Base-by-base conservation (phyloP, 2,113 vertebrate species). In the Paramisgurnus dabryanus region DNA sequence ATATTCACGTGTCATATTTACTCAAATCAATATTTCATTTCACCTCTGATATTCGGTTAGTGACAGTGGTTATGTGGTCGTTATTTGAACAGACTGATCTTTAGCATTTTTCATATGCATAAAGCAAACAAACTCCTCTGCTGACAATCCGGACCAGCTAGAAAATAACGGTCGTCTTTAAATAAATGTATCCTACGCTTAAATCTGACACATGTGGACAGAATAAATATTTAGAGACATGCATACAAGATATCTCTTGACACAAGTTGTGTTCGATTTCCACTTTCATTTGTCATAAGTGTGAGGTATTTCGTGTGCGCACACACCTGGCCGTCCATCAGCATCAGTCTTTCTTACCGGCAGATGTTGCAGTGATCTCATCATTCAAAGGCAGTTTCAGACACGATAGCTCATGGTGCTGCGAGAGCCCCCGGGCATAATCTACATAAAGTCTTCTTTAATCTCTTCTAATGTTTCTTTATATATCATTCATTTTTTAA, bases 281-380 rank as follows among this genome's bases (percentile, higher is more conserved):
- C n/a, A 4, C 27, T 15, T 77, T 41, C 45, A 65, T 65, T 66
- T 77, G 15, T 77, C 63, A 61, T 61, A 22, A 40, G 22, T 13
- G 18, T 71, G 50, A 10, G 22, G 55, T 58, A 53, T 53, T 7
- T 47, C 11, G 4, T 53, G 11, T 18, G 22, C 8, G 68, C 68
- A 83, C 83, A 86, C 92, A 92, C 92, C 91, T 92, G 91, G 91
- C 87, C 88, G 90, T 91, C 89, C 88, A 89, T 93, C 92, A 92
- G 83, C 88, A 87, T 88, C 90, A 83, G 80, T 84, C 84, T 85
- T 81, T 84, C 83, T 85, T 78, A 86, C 89, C 87, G 87, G 88
- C 91, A 92, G 90, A 91, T 92, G 92, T 91, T 92, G 86, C 85
- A 87, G 84, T 87, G 85, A 88, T 84, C 85, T 91, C 88, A 90